phyloP scores from a whole-genome alignment of 1,140 invertebrate species.

The Neodiprion pinetum region DNA sequence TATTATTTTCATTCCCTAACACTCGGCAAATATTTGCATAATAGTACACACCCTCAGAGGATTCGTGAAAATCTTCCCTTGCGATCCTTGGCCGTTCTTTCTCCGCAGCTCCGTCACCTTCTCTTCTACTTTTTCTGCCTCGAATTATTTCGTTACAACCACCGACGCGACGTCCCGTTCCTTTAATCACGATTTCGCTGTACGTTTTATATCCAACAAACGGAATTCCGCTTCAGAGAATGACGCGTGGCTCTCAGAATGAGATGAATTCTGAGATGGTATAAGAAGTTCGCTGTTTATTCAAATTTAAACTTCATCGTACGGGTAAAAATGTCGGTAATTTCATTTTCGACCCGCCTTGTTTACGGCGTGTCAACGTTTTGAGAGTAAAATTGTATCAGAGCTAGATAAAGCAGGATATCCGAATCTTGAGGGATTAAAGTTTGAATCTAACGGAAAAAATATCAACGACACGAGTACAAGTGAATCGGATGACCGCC shows the following conservation, averaged over 20 bases:
- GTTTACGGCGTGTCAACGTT: too few species aligned
- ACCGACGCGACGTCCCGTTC: neutral
- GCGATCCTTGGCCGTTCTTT: slow-evolving; percentile 7
- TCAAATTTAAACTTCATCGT: neutral
- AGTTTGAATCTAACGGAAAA: too few species aligned
- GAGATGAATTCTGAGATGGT: neutral
- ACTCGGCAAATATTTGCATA: slow-evolving; percentile 44
- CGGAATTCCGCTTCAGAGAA: neutral
- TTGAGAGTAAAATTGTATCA: too few species aligned
- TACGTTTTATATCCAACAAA: neutral
- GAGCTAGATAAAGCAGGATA: too few species aligned
- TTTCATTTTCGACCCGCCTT: too few species aligned
- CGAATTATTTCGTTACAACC: neutral
- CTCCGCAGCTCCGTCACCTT: neutral
- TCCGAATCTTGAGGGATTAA: too few species aligned
- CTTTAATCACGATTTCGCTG: slow-evolving; percentile 23
- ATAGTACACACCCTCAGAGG: slow-evolving; percentile 14
- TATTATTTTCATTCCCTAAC: slow-evolving; percentile 47
- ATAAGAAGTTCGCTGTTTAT: neutral
- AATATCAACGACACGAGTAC: too few species aligned
- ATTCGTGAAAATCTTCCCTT: slow-evolving; percentile 9
- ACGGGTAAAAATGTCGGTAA: too few species aligned
- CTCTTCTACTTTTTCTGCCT: neutral
- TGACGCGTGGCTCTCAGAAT: neutral
- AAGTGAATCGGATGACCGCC: too few species aligned